These are phyloP conservation scores for Ischnus inquisitorius DNA, from an alignment of 2,888 invertebrate genomes.

Conservation along the genomic window DNA sequence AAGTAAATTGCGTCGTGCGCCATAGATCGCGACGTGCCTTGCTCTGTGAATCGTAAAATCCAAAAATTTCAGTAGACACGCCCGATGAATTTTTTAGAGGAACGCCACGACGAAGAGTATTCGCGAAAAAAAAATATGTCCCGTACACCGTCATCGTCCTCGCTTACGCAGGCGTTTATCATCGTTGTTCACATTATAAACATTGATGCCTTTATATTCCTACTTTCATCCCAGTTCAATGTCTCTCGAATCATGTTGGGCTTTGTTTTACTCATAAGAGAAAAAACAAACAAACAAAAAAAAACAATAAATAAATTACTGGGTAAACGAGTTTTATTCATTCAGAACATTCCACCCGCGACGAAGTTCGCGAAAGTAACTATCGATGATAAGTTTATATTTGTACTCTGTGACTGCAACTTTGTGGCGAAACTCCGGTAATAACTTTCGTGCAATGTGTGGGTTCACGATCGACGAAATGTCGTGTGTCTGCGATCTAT, in stretches of 20 bases:
- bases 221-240: constrained; percentile 38
- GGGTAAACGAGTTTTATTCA: constrained; percentile 44
- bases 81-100: not conserved
- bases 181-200: constrained; percentile 16
- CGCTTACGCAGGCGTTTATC: constrained; percentile 23
- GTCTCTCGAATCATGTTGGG: constrained; percentile 17
- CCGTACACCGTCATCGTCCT: not conserved
- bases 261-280: constrained; percentile 42
- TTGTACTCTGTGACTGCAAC: constrained; percentile 23
- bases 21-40: too few relatives aligned
- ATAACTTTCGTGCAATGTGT: not conserved
- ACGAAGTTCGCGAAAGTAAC: not conserved
- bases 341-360: not conserved
- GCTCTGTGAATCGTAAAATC: too few relatives aligned
- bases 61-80: too few relatives aligned
- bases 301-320: constrained; percentile 25
- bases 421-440: not conserved
- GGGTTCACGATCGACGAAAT: not conserved
- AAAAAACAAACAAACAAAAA: constrained; percentile 51
- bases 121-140: not conserved
- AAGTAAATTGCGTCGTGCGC: too few relatives aligned
- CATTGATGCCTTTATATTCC: constrained; percentile 27
- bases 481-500: not conserved
- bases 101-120: not conserved
- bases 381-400: not conserved